These are phyloP conservation scores for Eristalinus sepulchralis DNA, from an alignment of 2,888 invertebrate genomes.

Conservation along the genomic window DNA sequence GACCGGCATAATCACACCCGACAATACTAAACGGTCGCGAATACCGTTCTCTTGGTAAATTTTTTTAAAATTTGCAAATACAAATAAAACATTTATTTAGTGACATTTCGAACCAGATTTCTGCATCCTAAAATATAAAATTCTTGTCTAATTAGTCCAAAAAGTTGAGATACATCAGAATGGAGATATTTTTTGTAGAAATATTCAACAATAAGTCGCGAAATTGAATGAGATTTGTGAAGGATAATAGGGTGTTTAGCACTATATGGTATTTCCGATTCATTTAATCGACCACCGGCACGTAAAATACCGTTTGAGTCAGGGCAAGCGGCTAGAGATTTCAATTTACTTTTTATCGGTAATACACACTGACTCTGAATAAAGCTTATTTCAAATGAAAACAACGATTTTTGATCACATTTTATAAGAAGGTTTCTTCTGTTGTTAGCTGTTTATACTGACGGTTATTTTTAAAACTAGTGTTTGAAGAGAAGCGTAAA, in stretches of 20 bases:
- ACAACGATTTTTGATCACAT: not conserved
- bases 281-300: no score
- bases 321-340: not conserved
- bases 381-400: not conserved
- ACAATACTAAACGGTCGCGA: slow-evolving; percentile 8
- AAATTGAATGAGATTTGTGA: slow-evolving; percentile 5
- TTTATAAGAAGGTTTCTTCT: not conserved
- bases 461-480: not conserved
- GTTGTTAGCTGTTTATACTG: not conserved
- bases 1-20: not conserved
- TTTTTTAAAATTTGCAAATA: not conserved
- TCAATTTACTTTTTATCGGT: not conserved
- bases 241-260: slow-evolving; percentile 36
- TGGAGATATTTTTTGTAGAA: slow-evolving; percentile 12
- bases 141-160: not conserved
- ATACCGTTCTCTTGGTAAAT: slow-evolving; percentile 6
- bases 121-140: slow-evolving; percentile 18
- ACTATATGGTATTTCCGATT: slow-evolving; percentile 5
- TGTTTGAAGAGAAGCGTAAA: not conserved
- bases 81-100: not conserved
- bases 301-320: no score
- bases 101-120: not conserved
- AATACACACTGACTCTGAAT: not conserved
- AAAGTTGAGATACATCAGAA: slow-evolving; percentile 7
- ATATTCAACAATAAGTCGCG: slow-evolving; percentile 2